A percentile compares a stretch with the other conserved stretches of the same genome.
Conservation (phyloP, 2,113 vertebrate genomes). For the Merops nubicus region DNA sequence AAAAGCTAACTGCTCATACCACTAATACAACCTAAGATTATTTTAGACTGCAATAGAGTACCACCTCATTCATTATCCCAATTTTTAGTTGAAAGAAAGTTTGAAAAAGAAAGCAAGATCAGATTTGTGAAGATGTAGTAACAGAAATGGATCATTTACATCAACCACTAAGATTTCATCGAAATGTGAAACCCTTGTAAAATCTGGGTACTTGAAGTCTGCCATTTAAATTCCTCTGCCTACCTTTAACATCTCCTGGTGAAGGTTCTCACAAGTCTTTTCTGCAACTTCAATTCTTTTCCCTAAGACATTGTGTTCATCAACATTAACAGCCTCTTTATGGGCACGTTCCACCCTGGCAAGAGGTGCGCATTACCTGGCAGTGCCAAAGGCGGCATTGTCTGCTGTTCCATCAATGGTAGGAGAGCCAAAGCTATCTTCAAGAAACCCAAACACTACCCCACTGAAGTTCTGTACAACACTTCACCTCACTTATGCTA, state of each 20-base stretch:
- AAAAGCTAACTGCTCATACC: background rate
- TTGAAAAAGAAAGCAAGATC: background rate
- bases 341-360: rapidly evolving
- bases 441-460: background rate
- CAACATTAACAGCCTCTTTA: background rate
- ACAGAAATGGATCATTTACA: background rate
- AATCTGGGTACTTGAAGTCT: background rate
- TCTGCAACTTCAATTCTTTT: background rate
- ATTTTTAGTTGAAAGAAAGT: background rate
- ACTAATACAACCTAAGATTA: background rate
- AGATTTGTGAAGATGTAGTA: background rate
- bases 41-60: background rate
- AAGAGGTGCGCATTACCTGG: background rate
- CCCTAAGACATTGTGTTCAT: background rate
- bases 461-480: background rate
- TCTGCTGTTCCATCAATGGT: background rate
- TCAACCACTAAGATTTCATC: background rate
- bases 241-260: background rate
- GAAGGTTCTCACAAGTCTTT: background rate
- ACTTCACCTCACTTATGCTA: background rate
- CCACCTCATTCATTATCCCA: background rate
- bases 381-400: rapidly evolving
- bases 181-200: background rate
- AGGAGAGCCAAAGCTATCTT: background rate
- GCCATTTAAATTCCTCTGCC: background rate